Base-by-base conservation (phyloP, 2,888 invertebrate species). In the Chrysolina oricalcia region DNA sequence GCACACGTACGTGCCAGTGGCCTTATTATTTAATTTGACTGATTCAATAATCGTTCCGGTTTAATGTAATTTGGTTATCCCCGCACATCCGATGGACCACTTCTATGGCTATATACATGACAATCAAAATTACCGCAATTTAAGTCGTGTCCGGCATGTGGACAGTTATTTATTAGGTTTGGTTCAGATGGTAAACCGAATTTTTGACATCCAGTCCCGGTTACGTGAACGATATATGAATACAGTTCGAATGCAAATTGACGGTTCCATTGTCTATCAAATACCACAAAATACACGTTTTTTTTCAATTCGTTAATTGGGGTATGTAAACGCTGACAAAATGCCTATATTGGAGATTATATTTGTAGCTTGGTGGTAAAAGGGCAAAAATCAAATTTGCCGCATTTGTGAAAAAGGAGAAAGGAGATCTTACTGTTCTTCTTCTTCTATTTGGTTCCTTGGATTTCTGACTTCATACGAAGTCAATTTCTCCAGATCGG, bases 11-110 rank as follows among this genome's bases (percentile, higher is more conserved):
- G 67, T 73, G 70, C 74, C 71, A 74, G 65, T 71, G 76, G 78
- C 80, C 80, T 82, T 81, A 82, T 83, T 82, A 83, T 83, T 82
- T 80, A 81, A 82, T 83, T 81, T 78, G 68, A 79, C 79, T 82
- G 80, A 83, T 83, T 81, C 79, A 80, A 82, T 83, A 81, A 81
- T 79, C 78, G 80, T 13, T 76, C 79, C 77, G 72, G 77, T 75
- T 78, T 80, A 79, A 80, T 74, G 72, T 80, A 81, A 80, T 81
- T 72, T 70, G 73, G 78, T 80, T 81, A 81, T 70, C 77, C 23
- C 72, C 74, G 75, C 79, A 77, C 78, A 72, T 76, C 75, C 77
- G 71, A 75, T 76, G 72, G 64, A 67, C 66, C 73, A 69, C 68
- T 64, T 69, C 41, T 23, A 46, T 72, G 23, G 43, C 43, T 56